phyloP scores from a whole-genome alignment of 2,113 vertebrate species.

The Engraulis encrasicolus region DNA sequence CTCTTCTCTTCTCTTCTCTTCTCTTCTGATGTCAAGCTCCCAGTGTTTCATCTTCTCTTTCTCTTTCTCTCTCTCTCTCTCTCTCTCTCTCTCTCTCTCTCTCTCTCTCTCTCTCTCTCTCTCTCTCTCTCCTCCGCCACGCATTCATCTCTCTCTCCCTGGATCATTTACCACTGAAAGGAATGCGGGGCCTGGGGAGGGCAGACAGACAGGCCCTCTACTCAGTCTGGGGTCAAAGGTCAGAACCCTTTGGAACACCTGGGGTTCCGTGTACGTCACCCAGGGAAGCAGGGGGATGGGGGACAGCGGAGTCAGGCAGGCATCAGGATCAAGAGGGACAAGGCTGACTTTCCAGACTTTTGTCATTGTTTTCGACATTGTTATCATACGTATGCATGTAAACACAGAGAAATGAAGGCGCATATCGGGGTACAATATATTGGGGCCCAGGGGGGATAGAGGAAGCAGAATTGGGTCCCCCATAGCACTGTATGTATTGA shows the following conservation, averaged over 20 bases:
- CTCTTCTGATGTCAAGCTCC: too few relatives aligned
- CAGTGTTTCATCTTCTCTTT: neutral
- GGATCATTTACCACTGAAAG: neutral
- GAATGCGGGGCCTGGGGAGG: constrained; percentile 44
- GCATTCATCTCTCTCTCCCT: neutral
- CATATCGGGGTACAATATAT: too few relatives aligned
- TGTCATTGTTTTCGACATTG: too few relatives aligned
- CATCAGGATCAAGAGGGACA: neutral
- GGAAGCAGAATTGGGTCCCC: too few relatives aligned
- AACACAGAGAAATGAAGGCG: too few relatives aligned
- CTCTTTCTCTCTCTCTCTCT: neutral
- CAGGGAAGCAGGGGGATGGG: neutral
- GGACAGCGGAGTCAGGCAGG: too few relatives aligned
- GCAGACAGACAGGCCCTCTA: neutral
- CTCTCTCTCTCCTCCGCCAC: neutral
- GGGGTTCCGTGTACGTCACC: constrained; percentile 29
- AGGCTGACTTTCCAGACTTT: too few relatives aligned
- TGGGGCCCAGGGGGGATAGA: too few relatives aligned
- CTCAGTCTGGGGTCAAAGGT: constrained; percentile 43
- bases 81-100: too few relatives aligned
- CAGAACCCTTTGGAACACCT: constrained; percentile 42
- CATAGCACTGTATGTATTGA: too few relatives aligned
- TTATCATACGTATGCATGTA: too few relatives aligned
- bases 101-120: neutral
- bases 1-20: neutral